Evolutionary conservation across 2,113 vertebrate genomes (phyloP), one percentile per base, ranked within the genome.

Genomic region (Scomber colias): DNA sequence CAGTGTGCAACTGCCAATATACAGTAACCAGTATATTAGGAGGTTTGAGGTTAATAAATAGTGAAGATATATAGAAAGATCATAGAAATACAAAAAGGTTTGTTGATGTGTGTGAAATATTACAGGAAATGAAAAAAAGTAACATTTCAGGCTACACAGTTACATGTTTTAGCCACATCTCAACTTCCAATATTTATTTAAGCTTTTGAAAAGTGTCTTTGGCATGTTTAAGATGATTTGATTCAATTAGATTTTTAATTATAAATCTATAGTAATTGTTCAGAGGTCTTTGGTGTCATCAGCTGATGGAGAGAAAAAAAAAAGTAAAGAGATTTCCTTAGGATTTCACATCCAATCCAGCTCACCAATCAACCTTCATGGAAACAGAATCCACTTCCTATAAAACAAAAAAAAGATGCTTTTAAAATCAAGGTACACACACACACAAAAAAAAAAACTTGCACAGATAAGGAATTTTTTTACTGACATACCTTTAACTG

Each of bases 321-420:
- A 3, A 50, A 4, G 69, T 0, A 40, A 27, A 10, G 24, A 46
- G 40, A 19, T 30, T 70, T 67, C 30, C 50, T 15, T 10, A 19
- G 10, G 62, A 5, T 24, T 35, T 45, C n/a, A 27, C 4, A 2
- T 44, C 31, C 27, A 5, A 24, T 50, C 15, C 21, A 44, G 56
- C 16, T 75, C 68, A 31, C 19, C 12, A n/a, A 27, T 1, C 30
- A 10, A 11, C 4, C 49, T 1, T 19, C 48, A 13, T n/a, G 1
- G 3, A 35, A 10, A 35, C 0, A n/a, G 16, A 14, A 71, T 51
- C 9, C 31, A 16, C 48, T 16, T 59, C 85, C 83, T 90, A 71
- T 51, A 57, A 45, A 59, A 40, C 19, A 21, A 49, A 59, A 0
- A 35, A 7, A 40, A 40, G 2, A 75, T 40, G 24, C 9, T 2